Base-by-base conservation (phyloP, 37 sponge, comb jelly and placozoan species). In the Crambe crambe region DNA sequence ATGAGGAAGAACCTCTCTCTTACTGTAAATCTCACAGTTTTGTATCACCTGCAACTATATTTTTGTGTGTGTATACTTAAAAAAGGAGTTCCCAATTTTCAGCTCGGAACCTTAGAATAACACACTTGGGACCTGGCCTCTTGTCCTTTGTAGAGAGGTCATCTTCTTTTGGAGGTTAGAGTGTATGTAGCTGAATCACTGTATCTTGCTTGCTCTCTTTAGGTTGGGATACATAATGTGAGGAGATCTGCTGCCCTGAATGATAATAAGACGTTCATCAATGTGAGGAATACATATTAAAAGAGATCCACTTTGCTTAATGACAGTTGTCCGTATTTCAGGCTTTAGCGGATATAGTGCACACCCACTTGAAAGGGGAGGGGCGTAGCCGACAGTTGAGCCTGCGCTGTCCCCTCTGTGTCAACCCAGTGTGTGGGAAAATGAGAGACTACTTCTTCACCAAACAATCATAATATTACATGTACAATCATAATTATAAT, bases 361-460 rank as follows among this genome's bases (percentile, higher is more conserved):
- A 79, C 63, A 61, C 37, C 30, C 95, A 92, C 69, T 79, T 97
- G 22, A 59, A 42, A 22, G 73, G 37, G 42, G 43, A 77, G 58
- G 37, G 54, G 61, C 81, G 73, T 39, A 68, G 83, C 4, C 66
- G 54, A 0, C 98, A 97, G 75, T 66, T 97, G 61, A 57, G 76
- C 12, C 85, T 97, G 26, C 78, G 98, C 9, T 97, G 98, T 68
- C 98, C 95, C n/a, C 40, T 92, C 85, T 97, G 98, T 76, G 81
- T 74, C 40, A 97, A 92, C 78, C 86, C 89, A 31, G 85, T 82
- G 23, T 94, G 98, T 72, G 91, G 82, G 0, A 85, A 79, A 25
- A 91, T 91, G 90, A 91, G 95, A 40, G 27, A 26, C 32, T n/a
- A n/a, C n/a, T 30, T 30, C 65, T 63, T 30, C 65, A 26, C 32